Evolutionary conservation across 92 coral and sea anemone species (phyloP), one percentile per base, ranked within the genome.

Genomic region (Heliopora coerulea): DNA sequence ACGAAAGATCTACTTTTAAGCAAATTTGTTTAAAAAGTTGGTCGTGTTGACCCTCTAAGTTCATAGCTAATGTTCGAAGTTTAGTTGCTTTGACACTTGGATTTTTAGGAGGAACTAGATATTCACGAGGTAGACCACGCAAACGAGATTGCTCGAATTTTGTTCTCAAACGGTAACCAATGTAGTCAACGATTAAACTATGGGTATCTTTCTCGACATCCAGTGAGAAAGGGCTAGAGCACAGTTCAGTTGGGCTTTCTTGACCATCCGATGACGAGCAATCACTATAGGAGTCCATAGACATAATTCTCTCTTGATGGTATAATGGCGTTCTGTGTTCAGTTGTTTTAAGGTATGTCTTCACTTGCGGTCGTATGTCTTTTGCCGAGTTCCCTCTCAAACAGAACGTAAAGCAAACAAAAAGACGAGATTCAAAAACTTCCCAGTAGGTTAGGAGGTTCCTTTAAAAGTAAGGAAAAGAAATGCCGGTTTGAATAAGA

Each of bases 1-100:
- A 88, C 15, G 96, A 85, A 9, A 93, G 84, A 68, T 77, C 98
- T 48, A 93, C 89, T 85, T 84, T 93, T 58, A 87, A 65, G 62
- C 98, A 88, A 70, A 90, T 88, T 56, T 91, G 88, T 82, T 93
- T 95, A 70, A 93, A 93, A 64, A 93, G 84, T 83, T 93, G 95
- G 74, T 96, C 96, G 84, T 93, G 88, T 77, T 93, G 91, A 70
- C 88, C 95, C 83, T 93, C 98, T 92, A 90, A 86, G 86, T 83
- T 88, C 41, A 91, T 80, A 64, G 96, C 98, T 75, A 93, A 87
- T 35, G 81, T 63, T 61, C 98, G 95, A 26, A 89, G 81, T 74
- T 83, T 89, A 49, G 59, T 65, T 49, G 86, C 90, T 60, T 80
- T 80, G 67, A 88, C 89, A 77, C 81, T 79, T 62, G 83, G 39